Evolutionary conservation across 2,113 vertebrate genomes (phyloP).

Genomic region (Gnathonemus longibarbis): DNA sequence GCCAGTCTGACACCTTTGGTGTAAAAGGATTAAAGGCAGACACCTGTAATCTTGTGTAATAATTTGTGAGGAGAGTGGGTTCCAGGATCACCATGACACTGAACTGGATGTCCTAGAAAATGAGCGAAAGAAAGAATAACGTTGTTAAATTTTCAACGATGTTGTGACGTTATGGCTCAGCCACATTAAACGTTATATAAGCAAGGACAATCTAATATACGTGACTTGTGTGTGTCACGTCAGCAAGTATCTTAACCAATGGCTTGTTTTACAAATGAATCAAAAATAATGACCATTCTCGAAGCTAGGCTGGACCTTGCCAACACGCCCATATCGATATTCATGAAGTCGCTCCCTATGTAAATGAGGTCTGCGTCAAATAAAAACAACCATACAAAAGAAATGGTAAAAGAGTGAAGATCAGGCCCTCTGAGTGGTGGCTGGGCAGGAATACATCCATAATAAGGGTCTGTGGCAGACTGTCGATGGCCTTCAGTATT

Average conservation of each 20-base stretch:
- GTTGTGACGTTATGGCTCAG: not conserved
- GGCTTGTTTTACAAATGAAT: not conserved
- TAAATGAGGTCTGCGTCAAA: not conserved
- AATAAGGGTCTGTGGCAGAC: not conserved
- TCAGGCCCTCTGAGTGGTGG: not conserved
- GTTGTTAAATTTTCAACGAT: not conserved
- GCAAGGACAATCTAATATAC: not conserved
- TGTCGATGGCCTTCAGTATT: not conserved
- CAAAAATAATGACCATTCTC: not conserved
- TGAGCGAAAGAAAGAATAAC: not conserved
- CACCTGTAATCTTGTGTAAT: not conserved
- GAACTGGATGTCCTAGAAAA: not conserved
- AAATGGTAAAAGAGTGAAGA: not conserved
- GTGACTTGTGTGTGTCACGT: not conserved
- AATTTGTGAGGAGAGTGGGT: not conserved
- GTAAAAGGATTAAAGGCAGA: not conserved
- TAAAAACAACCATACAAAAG: not conserved
- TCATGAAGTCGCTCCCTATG: not conserved
- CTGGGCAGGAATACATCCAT: not conserved
- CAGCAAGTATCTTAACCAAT: not conserved
- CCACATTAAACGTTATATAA: not conserved
- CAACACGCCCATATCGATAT: not conserved
- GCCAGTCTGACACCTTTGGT: not conserved
- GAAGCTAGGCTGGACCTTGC: not conserved
- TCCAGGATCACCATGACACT: not conserved